Evolutionary conservation across 2,797 vertebrate species (phyloP).

Genomic region (Neostethus bicornis): DNA sequence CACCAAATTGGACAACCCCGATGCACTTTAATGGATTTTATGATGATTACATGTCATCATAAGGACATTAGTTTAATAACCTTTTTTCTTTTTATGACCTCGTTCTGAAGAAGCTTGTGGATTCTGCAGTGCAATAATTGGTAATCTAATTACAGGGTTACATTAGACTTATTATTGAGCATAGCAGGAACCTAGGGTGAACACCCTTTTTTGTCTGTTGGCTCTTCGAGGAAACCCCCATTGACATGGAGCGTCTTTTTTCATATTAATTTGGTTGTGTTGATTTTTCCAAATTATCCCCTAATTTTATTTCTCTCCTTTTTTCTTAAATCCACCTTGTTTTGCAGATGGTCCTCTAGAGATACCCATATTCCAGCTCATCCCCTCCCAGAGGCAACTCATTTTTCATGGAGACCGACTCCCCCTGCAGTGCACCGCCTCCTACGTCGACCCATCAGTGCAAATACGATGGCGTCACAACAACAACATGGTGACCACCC

Average conservation of each 20-base stretch:
- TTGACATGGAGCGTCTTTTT: too few species aligned
- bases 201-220: too few species aligned
- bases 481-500: slow-evolving; percentile 73
- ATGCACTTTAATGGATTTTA: slow-evolving; percentile 1
- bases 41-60: background rate
- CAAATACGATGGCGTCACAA: slow-evolving; percentile 86
- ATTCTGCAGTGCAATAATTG: slow-evolving; percentile 33
- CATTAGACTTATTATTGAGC: slow-evolving; percentile 37
- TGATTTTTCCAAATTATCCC: too few species aligned
- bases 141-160: slow-evolving; percentile 53
- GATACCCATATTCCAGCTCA: slow-evolving; percentile 89
- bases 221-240: too few species aligned
- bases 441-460: slow-evolving; percentile 81
- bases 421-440: slow-evolving; percentile 89
- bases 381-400: slow-evolving; percentile 90
- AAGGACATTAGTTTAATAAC: slow-evolving; percentile 30
- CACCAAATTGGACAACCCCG: background rate
- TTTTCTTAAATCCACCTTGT: slow-evolving; percentile 3
- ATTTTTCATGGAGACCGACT: slow-evolving; percentile 90
- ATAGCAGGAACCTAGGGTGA: slow-evolving; percentile 53
- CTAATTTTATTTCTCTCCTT: slow-evolving; percentile 15
- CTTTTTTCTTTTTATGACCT: slow-evolving; percentile 18
- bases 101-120: slow-evolving; percentile 30
- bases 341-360: slow-evolving; percentile 85
- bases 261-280: too few species aligned